Conservation (phyloP, 1,140 invertebrate genomes). For the Anadara kagoshimensis region DNA sequence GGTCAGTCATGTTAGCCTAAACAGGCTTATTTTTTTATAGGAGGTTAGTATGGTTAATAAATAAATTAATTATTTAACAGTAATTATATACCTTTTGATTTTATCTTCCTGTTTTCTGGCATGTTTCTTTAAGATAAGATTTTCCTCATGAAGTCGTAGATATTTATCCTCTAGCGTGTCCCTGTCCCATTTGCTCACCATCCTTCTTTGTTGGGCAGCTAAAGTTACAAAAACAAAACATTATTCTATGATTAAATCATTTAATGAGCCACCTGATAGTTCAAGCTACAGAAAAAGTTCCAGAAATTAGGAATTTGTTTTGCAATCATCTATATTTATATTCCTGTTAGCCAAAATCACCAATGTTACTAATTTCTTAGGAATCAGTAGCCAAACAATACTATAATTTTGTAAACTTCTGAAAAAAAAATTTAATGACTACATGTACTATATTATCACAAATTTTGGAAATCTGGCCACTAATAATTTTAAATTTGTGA, state of each 20-base stretch:
- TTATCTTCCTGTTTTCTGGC: conserved; percentile 75
- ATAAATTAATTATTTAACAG: neutral
- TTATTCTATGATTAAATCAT: neutral
- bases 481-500: too few species aligned
- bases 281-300: neutral
- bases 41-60: conserved; percentile 45
- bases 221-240: neutral
- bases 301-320: neutral
- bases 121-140: conserved; percentile 75
- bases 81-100: conserved; percentile 72
- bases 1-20: too few species aligned
- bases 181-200: conserved; percentile 65
- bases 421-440: too few species aligned
- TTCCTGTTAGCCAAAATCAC: neutral
- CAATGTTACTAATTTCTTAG: neutral
- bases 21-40: too few species aligned
- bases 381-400: neutral
- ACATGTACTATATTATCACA: too few species aligned
- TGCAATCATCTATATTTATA: too few species aligned
- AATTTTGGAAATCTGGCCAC: too few species aligned
- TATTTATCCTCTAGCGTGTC: conserved; percentile 75
- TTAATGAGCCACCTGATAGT: too few species aligned
- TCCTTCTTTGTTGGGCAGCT: conserved; percentile 61
- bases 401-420: neutral
- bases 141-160: conserved; percentile 74